Percentiles rank a stretch among this genome's conserved stretches.
These are phyloP conservation scores for Oryzias sinensis DNA, from an alignment of 2,797 vertebrate species.

Conservation along the genomic window DNA sequence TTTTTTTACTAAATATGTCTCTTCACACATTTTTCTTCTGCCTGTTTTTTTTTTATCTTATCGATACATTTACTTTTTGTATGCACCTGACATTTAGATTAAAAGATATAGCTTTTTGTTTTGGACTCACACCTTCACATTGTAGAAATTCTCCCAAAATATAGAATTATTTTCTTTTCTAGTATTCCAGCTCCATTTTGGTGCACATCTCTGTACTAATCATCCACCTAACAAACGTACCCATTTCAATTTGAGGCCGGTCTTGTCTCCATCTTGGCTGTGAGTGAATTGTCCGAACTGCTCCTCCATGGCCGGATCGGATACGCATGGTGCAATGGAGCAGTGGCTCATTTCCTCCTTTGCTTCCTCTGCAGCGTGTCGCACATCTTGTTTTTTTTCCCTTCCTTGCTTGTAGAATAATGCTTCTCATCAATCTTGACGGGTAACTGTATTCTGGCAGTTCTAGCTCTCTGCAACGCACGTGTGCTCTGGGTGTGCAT, in stretches of 20 bases:
- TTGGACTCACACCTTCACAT: background rate
- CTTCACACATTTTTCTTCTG: too few species aligned
- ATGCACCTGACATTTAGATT: too few species aligned
- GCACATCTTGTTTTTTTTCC: constrained; percentile 1
- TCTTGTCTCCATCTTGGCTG: constrained; percentile 12
- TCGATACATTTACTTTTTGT: too few species aligned
- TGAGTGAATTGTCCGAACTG: background rate
- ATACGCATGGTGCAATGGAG: background rate
- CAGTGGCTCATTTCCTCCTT: background rate
- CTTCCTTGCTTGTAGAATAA: background rate
- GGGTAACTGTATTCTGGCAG: background rate
- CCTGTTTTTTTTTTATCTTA: too few species aligned
- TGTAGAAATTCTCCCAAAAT: too few species aligned
- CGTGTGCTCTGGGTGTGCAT: constrained; percentile 19
- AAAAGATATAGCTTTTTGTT: background rate
- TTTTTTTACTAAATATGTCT: too few species aligned
- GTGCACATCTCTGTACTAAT: background rate
- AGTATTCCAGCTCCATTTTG: too few species aligned
- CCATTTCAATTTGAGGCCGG: constrained; percentile 3
- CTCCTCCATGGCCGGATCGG: background rate
- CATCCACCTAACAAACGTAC: constrained; percentile 24
- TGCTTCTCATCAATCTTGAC: background rate
- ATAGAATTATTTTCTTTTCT: background rate
- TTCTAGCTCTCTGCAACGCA: background rate
- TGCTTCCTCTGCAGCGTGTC: constrained; percentile 1